Evolutionary conservation across 2,113 vertebrate genomes (phyloP), one percentile per base, ranked within the genome.

Genomic region (Donacobius atricapilla): DNA sequence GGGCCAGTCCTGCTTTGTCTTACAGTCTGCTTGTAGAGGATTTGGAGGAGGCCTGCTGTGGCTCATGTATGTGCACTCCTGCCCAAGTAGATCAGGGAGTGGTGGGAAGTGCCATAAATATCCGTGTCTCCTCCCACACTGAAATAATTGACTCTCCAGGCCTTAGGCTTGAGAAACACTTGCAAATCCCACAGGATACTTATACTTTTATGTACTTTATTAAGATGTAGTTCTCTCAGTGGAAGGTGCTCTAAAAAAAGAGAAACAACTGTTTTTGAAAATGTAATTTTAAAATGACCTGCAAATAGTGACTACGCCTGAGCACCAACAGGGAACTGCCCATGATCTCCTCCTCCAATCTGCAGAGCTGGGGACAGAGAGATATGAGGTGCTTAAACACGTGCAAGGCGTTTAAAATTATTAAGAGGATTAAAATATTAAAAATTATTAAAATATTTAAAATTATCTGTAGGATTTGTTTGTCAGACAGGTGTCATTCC

Each of bases 311-410:
- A 27, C 37, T 53, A 5, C 47, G 25, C 15, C 47, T 80, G 30
- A 93, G 44, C 27, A 83, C 23, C 0, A 1, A 10, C 3, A 2
- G 27, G 27, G 45, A 71, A 57, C 10, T 6, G 5, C 21, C 8
- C 5, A 5, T 58, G 39, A 11, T 61, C 54, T 47, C 20, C 16
- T 69, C 9, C 44, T 72, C 1, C 0, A 15, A 24, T 53, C 45
- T 0, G 0, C 22, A 20, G 39, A 30, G 12, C 30, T 2, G 3
- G 24, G 15, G 23, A 16, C 2, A 11, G 18, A 60, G 19, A 12
- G 39, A 78, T 7, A 47, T 37, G 22, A 64, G 4, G 6, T 64
- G 37, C n/a, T 72, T 73, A 71, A 83, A 48, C 13, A 50, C 0
- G 0, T 42, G 16, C 3, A 4, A 82, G 10, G 17, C 57, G 45